Base-by-base conservation (phyloP, 2,888 invertebrate species). In the Cosmia trapezina region DNA sequence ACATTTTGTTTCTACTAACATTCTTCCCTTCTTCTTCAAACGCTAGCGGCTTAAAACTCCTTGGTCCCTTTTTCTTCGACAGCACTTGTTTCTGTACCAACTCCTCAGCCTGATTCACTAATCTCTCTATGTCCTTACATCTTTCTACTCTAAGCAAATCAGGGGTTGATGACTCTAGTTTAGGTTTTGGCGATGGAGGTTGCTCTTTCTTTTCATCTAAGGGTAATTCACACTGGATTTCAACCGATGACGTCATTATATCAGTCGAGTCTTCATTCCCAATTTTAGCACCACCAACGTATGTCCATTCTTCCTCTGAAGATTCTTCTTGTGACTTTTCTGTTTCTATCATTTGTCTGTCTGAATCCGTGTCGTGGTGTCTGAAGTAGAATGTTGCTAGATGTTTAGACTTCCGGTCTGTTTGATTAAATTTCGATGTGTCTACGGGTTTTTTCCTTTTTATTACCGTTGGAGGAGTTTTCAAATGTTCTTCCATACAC, bases 351-450 rank as follows among this genome's bases (percentile, higher is more conserved):
- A 97, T 96, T 88, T 98, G 97, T 90, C 97, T 96, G 91, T 98
- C 98, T 17, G 98, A 98, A 92, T 98, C 98, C 19, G 98, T 98
- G 91, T 98, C 98, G 93, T 97, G 97, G 93, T 98, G 98, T 92
- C 97, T 98, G 93, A 98, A 98, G 94, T 98, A 98, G 93, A 98
- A 98, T 78, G 97, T 98, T 84, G 97, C 98, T 91, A 97, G 97
- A 92, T 98, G 98, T 92, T 98, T 98, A 28, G 98, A 98, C 92
- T 97, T 98, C 84, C 98, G 96, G 92, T 98, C 97, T 14, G 98
- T 97, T 86, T 98, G 97, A 90, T 97, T 97, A 90, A 97, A 97
- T 91, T 97, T 97, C 54, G 97, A 97, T 53, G 96, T 94, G 91
- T 97, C 96, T 59, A 96, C 94, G 85, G 96, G 96, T 83, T 96